These are phyloP conservation scores for Crotophaga sulcirostris DNA, from an alignment of 2,113 vertebrate species.

Conservation along the genomic window DNA sequence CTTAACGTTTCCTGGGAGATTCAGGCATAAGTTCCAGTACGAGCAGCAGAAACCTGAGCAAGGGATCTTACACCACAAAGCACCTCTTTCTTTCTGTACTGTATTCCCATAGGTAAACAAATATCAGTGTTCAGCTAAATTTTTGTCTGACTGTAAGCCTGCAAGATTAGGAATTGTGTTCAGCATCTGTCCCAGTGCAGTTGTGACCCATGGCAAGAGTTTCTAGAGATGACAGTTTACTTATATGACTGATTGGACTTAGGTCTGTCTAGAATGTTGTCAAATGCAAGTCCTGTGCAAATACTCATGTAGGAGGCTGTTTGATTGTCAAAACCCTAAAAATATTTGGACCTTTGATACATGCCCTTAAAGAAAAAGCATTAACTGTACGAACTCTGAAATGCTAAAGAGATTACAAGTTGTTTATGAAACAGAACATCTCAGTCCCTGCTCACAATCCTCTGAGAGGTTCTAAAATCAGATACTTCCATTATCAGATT, in stretches of 20 bases:
- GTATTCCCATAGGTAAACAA: not conserved
- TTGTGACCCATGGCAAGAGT: not conserved
- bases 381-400: not conserved
- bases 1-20: not conserved
- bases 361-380: not conserved
- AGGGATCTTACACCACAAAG: not conserved
- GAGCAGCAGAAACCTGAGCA: not conserved
- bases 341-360: not conserved
- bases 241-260: not conserved
- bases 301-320: not conserved
- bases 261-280: not conserved
- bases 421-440: fast-evolving
- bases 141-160: not conserved
- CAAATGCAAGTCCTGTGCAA: not conserved
- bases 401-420: not conserved
- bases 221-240: not conserved
- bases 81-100: not conserved
- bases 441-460: not conserved
- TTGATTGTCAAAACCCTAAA: not conserved
- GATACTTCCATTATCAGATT: not conserved
- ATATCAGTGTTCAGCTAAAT: not conserved
- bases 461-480: not conserved
- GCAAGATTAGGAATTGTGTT: not conserved
- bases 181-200: not conserved
- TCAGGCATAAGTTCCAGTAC: not conserved